Conservation (phyloP, 2,888 invertebrate genomes). For the Hecatera dysodea region DNA sequence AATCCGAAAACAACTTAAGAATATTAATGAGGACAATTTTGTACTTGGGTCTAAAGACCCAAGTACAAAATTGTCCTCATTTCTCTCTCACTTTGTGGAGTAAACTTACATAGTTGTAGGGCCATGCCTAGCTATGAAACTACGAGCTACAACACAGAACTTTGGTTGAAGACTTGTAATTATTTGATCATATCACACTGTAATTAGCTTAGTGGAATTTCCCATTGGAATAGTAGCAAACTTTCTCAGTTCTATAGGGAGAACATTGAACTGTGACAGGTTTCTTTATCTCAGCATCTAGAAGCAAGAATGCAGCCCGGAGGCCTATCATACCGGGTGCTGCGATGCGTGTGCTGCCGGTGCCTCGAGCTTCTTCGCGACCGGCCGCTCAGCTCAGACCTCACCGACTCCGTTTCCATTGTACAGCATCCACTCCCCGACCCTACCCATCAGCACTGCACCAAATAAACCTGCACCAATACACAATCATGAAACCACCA, state of each 20-base stretch:
- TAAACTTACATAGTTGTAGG: not conserved
- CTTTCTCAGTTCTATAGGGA: not conserved
- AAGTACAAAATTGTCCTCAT: no score
- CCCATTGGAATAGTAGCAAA: slow-evolving; percentile 24
- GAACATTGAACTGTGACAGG: slow-evolving; percentile 5
- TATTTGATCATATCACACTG: slow-evolving; percentile 45
- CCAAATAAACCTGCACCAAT: slow-evolving; percentile 77
- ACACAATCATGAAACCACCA: slow-evolving; percentile 76
- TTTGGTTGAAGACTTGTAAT: slow-evolving; percentile 40
- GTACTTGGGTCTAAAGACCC: slow-evolving; percentile 7
- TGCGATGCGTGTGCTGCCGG: slow-evolving; percentile 92
- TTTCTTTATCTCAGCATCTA: not conserved
- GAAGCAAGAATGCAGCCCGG: slow-evolving; percentile 64
- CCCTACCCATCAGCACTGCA: slow-evolving; percentile 82
- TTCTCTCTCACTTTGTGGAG: slow-evolving; percentile 8
- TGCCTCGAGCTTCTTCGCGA: slow-evolving; percentile 93
- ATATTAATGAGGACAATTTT: slow-evolving; percentile 51
- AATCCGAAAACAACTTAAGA: slow-evolving; percentile 48
- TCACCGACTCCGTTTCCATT: slow-evolving; percentile 98
- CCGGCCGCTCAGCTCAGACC: slow-evolving; percentile 97
- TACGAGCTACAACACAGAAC: slow-evolving; percentile 12
- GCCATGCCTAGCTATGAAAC: slow-evolving; percentile 1
- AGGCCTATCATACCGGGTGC: slow-evolving; percentile 89
- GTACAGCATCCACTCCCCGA: slow-evolving; percentile 72
- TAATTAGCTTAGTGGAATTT: slow-evolving; percentile 48